Evolutionary conservation across 1,140 invertebrate genomes (phyloP).

Genomic region (Leptinotarsa undecemlineata): DNA sequence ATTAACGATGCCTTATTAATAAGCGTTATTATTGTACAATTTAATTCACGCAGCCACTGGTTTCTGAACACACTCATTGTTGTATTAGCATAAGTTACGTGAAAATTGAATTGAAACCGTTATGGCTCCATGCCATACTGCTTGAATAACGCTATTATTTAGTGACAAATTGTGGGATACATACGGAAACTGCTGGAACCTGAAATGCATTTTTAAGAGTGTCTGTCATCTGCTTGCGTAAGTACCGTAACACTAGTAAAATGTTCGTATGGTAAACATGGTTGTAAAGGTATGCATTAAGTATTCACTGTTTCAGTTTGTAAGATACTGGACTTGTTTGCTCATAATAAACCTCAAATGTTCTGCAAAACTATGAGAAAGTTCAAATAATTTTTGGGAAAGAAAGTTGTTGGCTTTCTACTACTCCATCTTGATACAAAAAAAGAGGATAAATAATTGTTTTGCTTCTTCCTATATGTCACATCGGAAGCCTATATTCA

Average conservation of each 20-base stretch:
- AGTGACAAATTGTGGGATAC: neutral
- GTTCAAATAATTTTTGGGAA: too few relatives aligned
- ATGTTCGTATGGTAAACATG: too few relatives aligned
- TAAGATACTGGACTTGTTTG: too few relatives aligned
- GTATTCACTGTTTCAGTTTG: too few relatives aligned
- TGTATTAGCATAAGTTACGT: neutral
- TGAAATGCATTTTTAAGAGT: conserved; percentile 3
- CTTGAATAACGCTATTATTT: conserved; percentile 1
- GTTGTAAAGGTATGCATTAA: too few relatives aligned
- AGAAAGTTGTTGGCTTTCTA: too few relatives aligned
- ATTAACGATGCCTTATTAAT: neutral
- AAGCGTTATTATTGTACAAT: neutral
- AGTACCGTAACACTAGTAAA: neutral
- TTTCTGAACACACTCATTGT: neutral
- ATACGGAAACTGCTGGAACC: neutral
- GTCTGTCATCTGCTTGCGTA: neutral
- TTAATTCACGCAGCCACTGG: neutral
- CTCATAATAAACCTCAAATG: too few relatives aligned
- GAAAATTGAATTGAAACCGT: conserved; percentile 3
- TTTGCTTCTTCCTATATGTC: too few relatives aligned
- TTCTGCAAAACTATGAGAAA: too few relatives aligned
- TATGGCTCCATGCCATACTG: neutral
- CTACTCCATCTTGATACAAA: too few relatives aligned
- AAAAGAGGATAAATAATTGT: too few relatives aligned
- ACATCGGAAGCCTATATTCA: too few relatives aligned